These are phyloP conservation scores for Dreissena polymorpha DNA, from an alignment of 1,140 invertebrate species.

Conservation along the genomic window DNA sequence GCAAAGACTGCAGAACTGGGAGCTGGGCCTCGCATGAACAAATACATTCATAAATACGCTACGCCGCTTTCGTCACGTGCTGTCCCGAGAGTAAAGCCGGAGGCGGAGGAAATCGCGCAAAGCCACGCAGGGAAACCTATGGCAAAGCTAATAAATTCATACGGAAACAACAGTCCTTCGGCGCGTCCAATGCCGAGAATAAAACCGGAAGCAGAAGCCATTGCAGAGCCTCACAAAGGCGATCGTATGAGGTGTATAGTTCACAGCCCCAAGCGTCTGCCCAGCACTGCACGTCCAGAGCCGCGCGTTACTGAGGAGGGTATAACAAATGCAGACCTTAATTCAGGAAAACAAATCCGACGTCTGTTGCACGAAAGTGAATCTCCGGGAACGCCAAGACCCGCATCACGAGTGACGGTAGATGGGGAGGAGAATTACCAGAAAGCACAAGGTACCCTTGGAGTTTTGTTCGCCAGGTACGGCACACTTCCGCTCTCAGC, in stretches of 20 bases:
- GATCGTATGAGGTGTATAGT: constrained; percentile 63
- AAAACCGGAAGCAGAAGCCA: constrained; percentile 70
- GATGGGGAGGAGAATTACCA: constrained; percentile 67
- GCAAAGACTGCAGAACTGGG: constrained; percentile 66
- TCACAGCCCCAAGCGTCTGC: constrained; percentile 61
- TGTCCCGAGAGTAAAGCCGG: constrained; percentile 61
- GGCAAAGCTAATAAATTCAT: constrained; percentile 59
- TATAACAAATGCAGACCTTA: constrained; percentile 59
- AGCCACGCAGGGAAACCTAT: constrained; percentile 58
- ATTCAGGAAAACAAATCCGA: constrained; percentile 63
- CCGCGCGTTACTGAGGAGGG: constrained; percentile 74
- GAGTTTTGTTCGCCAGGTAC: constrained; percentile 65
- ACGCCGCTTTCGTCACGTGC: constrained; percentile 58
- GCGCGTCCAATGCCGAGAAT: constrained; percentile 63
- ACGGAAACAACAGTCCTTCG: constrained; percentile 58
- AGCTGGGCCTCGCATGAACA: constrained; percentile 66
- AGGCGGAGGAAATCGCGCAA: constrained; percentile 65
- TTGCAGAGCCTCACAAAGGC: constrained; percentile 69
- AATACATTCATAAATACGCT: constrained; percentile 65
- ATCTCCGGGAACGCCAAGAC: constrained; percentile 47
- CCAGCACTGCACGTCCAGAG: constrained; percentile 63
- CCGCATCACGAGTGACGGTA: constrained; percentile 67
- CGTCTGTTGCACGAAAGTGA: constrained; percentile 61
- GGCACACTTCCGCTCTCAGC: constrained; percentile 59
- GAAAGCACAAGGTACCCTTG: constrained; percentile 67